A percentile compares a stretch with the other conserved stretches of the same genome.
Conservation (phyloP, 2,888 invertebrate species). For the Sericinus montela region DNA sequence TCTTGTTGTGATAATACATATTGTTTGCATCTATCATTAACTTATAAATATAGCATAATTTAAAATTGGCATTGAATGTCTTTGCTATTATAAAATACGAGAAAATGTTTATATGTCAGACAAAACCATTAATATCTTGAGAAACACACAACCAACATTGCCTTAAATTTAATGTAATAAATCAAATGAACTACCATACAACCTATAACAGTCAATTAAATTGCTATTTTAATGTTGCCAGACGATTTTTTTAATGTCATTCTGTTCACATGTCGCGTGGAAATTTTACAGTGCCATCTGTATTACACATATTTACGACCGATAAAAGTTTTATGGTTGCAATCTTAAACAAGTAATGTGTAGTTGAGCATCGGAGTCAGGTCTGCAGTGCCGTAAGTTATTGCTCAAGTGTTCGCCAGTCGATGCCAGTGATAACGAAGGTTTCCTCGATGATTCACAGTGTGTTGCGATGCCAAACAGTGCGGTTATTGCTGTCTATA, state of each 20-base stretch:
- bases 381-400: conserved; percentile 4
- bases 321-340: conserved; percentile 52
- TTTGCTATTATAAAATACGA: too few relatives aligned
- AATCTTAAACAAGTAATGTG: conserved; percentile 30
- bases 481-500: background rate
- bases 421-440: conserved; percentile 3
- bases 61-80: too few relatives aligned
- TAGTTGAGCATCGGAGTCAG: conserved; percentile 13
- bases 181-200: too few relatives aligned
- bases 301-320: conserved; percentile 31
- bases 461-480: background rate
- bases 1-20: too few relatives aligned
- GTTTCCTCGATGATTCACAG: conserved; percentile 2
- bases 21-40: too few relatives aligned
- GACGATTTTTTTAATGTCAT: conserved; percentile 13
- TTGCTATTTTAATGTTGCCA: too few relatives aligned
- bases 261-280: background rate
- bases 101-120: too few relatives aligned
- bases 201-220: too few relatives aligned
- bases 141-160: too few relatives aligned
- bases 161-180: too few relatives aligned
- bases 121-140: too few relatives aligned
- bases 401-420: background rate
- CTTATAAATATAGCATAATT: too few relatives aligned
- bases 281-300: conserved; percentile 3